Evolutionary conservation across 2,888 invertebrate genomes (phyloP), one percentile per base, ranked within the genome.

Genomic region (Rotaria magnacalcarata): DNA sequence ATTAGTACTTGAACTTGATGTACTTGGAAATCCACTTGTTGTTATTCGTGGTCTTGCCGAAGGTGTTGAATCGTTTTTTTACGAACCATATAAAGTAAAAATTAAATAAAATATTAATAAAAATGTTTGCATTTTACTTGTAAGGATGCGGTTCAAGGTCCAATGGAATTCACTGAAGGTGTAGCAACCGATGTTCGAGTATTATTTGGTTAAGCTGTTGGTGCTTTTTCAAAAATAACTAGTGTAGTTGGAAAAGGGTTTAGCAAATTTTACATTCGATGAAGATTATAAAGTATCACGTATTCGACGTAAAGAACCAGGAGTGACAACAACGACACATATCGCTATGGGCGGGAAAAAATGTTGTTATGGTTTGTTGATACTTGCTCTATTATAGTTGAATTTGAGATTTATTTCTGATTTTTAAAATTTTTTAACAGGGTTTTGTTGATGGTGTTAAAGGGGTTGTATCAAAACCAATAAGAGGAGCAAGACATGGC

Each of bases 21-120:
- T 99, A 0, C 94, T 99, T 88, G 99, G 99, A n/a, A 99, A 99
- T 93, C 99, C 99, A 0, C 98, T 96, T 90, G 98, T 98, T 0
- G 92, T 99, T 21, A 95, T 98, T 21, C 92, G 97, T 41, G 99
- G 99, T 0, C 93, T 99, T 41, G 95, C 95, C 89, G 95, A 96
- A 91, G 99, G 99, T 34, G 96, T 99, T 0, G 96, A 97, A 90
- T 98, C 98, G 92, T 93, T 99, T 87, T 99, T 99, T 92, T 99
- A 99, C 90, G 99, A 99, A 91, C 99, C 99, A 0, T 96, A 97
- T 93, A 96, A 75, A 43, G 75, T 75, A 75, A 97, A n/a, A n/a
- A n/a, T n/a, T n/a, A 97, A 92, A 98, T 47, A 47, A 47, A 47
- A 98, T 86, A 95, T 98, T 60, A 95, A 97, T 24, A 98, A 99